Base-by-base conservation (phyloP, 2,888 invertebrate species). In the Dasypolia templi region DNA sequence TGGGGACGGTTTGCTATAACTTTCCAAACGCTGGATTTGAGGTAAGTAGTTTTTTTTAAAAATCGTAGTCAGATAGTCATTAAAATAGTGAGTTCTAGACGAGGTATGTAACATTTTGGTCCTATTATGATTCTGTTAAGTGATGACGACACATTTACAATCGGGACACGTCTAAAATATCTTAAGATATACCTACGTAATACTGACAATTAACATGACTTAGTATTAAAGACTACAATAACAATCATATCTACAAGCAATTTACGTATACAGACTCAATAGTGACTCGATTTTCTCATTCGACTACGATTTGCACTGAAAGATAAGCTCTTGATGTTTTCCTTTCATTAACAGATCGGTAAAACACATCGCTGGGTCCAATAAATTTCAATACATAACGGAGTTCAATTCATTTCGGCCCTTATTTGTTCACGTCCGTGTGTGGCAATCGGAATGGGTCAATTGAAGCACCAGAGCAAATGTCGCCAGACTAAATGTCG, bases 401-500 rank as follows among this genome's bases (percentile, higher is more conserved):
- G 61, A 77, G 77, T 83, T 77, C 74, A 86, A 86, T 87, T 84
- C 80, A 86, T 85, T 81, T 81, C 74, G 72, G 64, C 79, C 77
- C 76, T 81, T 85, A 84, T 86, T 87, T 87, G 86, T 82, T 81
- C 76, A 81, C 81, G 81, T 79, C 79, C 79, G 79, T 85, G 78
- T 80, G 84, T 79, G 87, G 84, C 81, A 72, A 81, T 78, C 83
- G 88, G 90, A 91, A 92, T 91, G 92, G 92, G 92, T 93, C 93
- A 93, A 91, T 92, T 89, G 89, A 89, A 90, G 89, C 89, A 87
- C 87, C 87, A 90, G 88, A 88, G 91, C 91, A 93, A 93, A 94
- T 94, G 94, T 93, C 92, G 89, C 88, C 89, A 84, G 86, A 75
- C 88, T 86, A 87, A 93, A 93, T 93, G 93, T 89, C 90, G 89